A percentile compares a stretch with the other conserved stretches of the same genome.
Conservation (phyloP, 2,113 vertebrate genomes). For the Mus musculus region GRCm39 chr16:80881501-80882000, state of each 20-base stretch:
- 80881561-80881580: neutral
- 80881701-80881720: neutral
- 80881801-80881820: neutral
- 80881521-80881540: neutral
- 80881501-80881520: neutral
- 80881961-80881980: neutral
- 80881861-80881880: neutral
- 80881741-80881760: neutral
- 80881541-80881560: neutral
- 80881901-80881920: neutral
- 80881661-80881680: neutral
- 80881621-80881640: neutral
- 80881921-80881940: neutral
- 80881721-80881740: neutral
- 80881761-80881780: neutral
- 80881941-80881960: fast-evolving
- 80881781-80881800: neutral
- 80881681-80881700: neutral
- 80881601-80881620: neutral
- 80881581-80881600: neutral
- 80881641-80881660: neutral
- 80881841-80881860: neutral
- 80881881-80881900: neutral
- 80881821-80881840: neutral
- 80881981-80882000: neutral